These are phyloP conservation scores for Sander vitreus DNA, from an alignment of 2,113 vertebrate species.

Conservation along the genomic window DNA sequence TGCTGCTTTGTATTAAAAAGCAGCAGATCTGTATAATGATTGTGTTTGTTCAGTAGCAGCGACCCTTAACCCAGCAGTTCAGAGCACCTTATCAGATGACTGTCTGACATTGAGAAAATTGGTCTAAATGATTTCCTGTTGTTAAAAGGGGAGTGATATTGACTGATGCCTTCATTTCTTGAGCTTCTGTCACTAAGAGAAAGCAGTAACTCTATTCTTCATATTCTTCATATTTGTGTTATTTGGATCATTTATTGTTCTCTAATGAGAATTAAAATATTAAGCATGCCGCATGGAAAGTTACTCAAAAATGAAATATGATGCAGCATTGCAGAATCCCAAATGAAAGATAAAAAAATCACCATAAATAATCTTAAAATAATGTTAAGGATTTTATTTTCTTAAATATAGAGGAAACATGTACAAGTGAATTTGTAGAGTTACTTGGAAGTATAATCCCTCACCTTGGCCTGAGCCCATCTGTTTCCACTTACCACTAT, in stretches of 20 bases:
- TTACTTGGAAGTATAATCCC: constrained; percentile 70
- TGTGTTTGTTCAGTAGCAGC: constrained; percentile 84
- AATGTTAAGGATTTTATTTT: constrained; percentile 14
- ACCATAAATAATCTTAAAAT: not conserved
- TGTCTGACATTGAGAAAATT: constrained; percentile 91
- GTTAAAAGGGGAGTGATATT: constrained; percentile 84
- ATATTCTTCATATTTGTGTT: constrained; percentile 11
- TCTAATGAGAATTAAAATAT: constrained; percentile 14
- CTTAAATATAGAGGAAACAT: constrained; percentile 34
- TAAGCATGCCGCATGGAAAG: not conserved
- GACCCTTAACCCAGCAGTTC: constrained; percentile 84
- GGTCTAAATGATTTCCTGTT: constrained; percentile 90
- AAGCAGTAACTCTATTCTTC: constrained; percentile 4
- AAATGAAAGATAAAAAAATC: constrained; percentile 3
- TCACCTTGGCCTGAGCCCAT: constrained; percentile 78
- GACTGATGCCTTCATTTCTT: constrained; percentile 78
- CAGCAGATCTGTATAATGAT: constrained; percentile 73
- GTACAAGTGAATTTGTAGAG: constrained; percentile 55
- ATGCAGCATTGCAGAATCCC: not conserved
- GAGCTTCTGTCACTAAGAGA: constrained; percentile 34
- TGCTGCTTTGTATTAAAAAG: constrained; percentile 59
- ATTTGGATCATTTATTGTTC: constrained; percentile 20
- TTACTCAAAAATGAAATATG: not conserved
- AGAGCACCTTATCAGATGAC: constrained; percentile 88
- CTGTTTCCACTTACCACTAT: constrained; percentile 83